Base-by-base conservation (phyloP, 2,888 invertebrate species). In the Habrosyne pyritoides region DNA sequence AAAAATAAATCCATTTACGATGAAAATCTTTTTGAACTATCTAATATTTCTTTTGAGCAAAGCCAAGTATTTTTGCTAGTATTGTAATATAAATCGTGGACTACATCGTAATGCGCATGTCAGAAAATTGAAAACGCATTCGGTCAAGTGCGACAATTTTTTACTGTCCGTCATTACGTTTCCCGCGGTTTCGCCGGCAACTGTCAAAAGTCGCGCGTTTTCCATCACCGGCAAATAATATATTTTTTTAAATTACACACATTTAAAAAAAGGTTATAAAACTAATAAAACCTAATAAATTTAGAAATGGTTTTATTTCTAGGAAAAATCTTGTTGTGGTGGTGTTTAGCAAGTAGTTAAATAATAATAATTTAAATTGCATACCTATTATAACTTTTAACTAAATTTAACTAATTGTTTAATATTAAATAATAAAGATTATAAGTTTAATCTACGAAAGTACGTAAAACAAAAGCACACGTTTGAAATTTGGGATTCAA, bases 141-240 rank as follows among this genome's bases (percentile, higher is more conserved):
- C 53, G 74, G 78, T 75, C 71, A 77, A 77, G 72, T 66, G 71
- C 65, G 72, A 71, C 70, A 69, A 80, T 73, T 69, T 59, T 79
- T 73, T 71, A 68, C 69, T 71, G 74, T 73, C 78, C 79, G 79
- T 81, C 88, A 87, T 84, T 82, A 73, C 73, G 75, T 80, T 84
- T 84, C 73, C 79, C 86, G 86, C 87, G 82, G 74, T 79, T 86
- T 77, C 78, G 64, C 63, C 67, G 74, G 64, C 66, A 71, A 59
- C 79, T 81, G 79, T 75, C 77, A 81, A 81, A 80, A 68, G 63
- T 63, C 67, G 73, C 77, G 77, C 73, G 64, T 58, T 71, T 73
- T 59, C 51, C 30, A 46, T 50, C 50, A 50, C 50, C 48, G 48
- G 48, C 48, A 28, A 21, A 21, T 50, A n/a, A n/a, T 7, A 0